phyloP scores from a whole-genome alignment of 2,113 vertebrate genomes.

The Monopterus albus region DNA sequence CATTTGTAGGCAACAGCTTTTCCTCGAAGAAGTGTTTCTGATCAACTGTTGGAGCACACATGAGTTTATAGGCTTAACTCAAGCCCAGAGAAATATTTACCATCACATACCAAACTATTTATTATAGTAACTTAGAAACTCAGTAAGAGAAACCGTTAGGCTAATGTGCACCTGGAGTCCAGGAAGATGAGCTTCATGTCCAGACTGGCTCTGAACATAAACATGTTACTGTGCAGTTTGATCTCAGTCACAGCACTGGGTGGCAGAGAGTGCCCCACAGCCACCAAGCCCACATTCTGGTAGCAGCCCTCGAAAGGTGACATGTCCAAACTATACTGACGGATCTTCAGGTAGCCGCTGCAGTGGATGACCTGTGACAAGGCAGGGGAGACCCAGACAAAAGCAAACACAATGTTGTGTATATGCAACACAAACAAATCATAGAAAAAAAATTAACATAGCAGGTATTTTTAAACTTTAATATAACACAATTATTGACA shows the following conservation, averaged over 20 bases:
- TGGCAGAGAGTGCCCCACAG: slow-evolving; percentile 94
- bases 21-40: neutral
- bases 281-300: slow-evolving; percentile 98
- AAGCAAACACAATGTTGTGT: no score
- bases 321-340: slow-evolving; percentile 98
- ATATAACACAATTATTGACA: neutral
- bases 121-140: neutral
- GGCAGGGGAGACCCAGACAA: no score
- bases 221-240: slow-evolving; percentile 99
- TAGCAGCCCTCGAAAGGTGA: slow-evolving; percentile 98
- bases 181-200: slow-evolving; percentile 99
- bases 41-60: neutral
- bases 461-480: no score
- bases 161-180: slow-evolving; percentile 90
- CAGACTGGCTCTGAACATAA: slow-evolving; percentile 97
- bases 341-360: slow-evolving; percentile 97
- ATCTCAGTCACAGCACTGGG: slow-evolving; percentile 97
- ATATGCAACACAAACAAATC: no score
- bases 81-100: neutral
- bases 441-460: no score
- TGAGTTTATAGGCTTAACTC: neutral
- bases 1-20: slow-evolving; percentile 2
- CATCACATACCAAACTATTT: no score
- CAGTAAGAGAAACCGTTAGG: neutral
- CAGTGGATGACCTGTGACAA: slow-evolving; percentile 92